phyloP scores from a whole-genome alignment of 2,113 vertebrate species.

The Crotophaga sulcirostris region DNA sequence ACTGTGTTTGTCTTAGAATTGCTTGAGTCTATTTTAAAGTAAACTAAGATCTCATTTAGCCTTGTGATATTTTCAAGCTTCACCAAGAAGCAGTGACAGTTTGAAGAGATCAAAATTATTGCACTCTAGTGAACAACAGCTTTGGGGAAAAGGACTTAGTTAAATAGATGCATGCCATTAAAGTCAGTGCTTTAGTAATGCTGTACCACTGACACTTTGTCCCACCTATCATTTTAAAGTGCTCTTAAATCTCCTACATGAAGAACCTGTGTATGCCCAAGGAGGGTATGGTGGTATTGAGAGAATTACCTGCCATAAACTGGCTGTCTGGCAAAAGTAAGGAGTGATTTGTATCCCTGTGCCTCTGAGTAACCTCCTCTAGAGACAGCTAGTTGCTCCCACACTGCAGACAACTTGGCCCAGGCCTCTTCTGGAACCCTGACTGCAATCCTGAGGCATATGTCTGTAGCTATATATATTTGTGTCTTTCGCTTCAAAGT shows the following conservation, averaged over 20 bases:
- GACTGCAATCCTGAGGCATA: not conserved
- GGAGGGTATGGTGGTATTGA: not conserved
- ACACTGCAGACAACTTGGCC: not conserved
- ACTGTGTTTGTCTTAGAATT: conserved; percentile 20
- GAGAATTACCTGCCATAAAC: not conserved
- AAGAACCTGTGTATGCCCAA: not conserved
- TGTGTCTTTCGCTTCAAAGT: not conserved
- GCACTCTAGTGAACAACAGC: not conserved
- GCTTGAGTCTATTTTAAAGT: conserved; percentile 39
- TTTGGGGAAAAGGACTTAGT: not conserved
- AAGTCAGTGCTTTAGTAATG: not conserved
- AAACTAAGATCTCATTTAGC: conserved; percentile 39
- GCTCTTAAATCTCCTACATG: not conserved
- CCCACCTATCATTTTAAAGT: not conserved
- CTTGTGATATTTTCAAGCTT: conserved; percentile 38
- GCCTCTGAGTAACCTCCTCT: not conserved
- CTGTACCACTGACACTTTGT: not conserved
- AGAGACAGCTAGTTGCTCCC: not conserved
- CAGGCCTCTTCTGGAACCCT: not conserved
- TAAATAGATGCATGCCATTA: not conserved
- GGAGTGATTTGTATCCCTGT: not conserved
- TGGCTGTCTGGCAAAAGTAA: not conserved
- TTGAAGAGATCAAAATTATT: conserved; percentile 14
- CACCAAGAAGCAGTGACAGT: not conserved
- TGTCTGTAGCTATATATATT: not conserved